These are phyloP conservation scores for Forbesichthys agassizii DNA, from an alignment of 2,113 vertebrate genomes.

Conservation along the genomic window DNA sequence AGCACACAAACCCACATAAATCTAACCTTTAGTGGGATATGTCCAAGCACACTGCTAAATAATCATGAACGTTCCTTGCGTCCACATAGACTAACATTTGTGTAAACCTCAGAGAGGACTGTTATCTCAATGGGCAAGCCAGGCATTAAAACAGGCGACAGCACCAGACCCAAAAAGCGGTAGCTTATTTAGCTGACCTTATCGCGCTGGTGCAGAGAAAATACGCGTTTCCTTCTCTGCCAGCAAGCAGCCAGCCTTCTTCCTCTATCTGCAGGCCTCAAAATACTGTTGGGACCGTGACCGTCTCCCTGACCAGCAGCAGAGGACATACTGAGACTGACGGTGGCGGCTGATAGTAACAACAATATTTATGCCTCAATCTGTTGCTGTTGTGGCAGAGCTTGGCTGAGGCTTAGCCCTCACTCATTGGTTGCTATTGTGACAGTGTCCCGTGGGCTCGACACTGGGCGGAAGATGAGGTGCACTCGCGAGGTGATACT, in stretches of 20 bases:
- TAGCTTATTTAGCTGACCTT: constrained; percentile 52
- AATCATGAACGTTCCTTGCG: too few relatives aligned
- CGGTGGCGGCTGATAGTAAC: constrained; percentile 36
- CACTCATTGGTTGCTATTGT: neutral
- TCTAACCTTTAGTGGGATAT: too few relatives aligned
- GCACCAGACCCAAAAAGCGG: constrained; percentile 32
- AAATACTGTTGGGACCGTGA: constrained; percentile 57
- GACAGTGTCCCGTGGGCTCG: constrained; percentile 12
- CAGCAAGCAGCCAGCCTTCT: constrained; percentile 36
- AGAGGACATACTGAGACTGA: constrained; percentile 56
- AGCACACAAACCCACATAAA: too few relatives aligned
- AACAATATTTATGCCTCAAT: constrained; percentile 38
- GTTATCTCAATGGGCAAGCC: constrained; percentile 29
- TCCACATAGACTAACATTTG: too few relatives aligned
- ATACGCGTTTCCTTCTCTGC: constrained; percentile 43
- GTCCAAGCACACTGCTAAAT: too few relatives aligned
- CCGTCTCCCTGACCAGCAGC: constrained; percentile 44
- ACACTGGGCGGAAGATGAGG: neutral
- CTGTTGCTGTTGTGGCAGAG: constrained; percentile 16
- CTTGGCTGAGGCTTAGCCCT: constrained; percentile 20
- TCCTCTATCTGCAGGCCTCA: constrained; percentile 43
- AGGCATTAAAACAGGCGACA: constrained; percentile 39
- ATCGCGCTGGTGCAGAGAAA: constrained; percentile 51
- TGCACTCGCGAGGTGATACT: too few relatives aligned
- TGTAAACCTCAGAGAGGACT: constrained; percentile 13